Evolutionary conservation across 1,140 invertebrate species (phyloP), one percentile per base, ranked within the genome.

Genomic region (Neotoxoptera formosana): DNA sequence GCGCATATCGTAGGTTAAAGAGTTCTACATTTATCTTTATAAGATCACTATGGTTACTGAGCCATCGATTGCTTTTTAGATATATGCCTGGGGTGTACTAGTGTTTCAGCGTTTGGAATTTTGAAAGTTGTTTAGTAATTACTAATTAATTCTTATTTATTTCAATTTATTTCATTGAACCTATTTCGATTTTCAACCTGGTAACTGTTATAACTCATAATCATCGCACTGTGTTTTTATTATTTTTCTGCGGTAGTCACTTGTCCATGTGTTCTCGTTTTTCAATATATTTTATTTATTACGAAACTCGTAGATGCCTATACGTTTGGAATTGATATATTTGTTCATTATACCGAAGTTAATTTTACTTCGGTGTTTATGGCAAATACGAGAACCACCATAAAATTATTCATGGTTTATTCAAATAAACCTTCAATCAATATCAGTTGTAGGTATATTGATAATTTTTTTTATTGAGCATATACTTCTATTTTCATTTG

Each of bases 391-490:
- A 67, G 30, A n/a, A n/a, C 60, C 3, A 67, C 11, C 60, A 76
- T 76, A 76, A 76, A 34, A 34, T 76, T 76, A n/a, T 67, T 67
- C 0, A 67, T 4, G 11, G n/a, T 67, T 67, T 67, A 67, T 67
- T n/a, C 30, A 11, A 14, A 67, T 76, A 17, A n/a, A 76, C 14
- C 17, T 76, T 4, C 14, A n/a, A 76, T n/a, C 60, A 17, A 41
- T 41, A 41, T 41, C 41, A 41, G 25, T 60, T 60, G 60, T 76
- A n/a, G 30, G n/a, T n/a, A n/a, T 76, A 76, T 76, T 76, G 60
- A 76, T n/a, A 76, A 76, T n/a, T 76, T 76, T 76, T 41, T 76
- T 76, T n/a, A 76, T 76, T 76, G 30, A 76, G 30, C n/a, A 76
- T 76, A 76, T 76, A 76, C n/a, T n/a, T 67, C 1, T 25, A 30